Conservation (phyloP, 2,888 invertebrate species). For the Acleris literana region DNA sequence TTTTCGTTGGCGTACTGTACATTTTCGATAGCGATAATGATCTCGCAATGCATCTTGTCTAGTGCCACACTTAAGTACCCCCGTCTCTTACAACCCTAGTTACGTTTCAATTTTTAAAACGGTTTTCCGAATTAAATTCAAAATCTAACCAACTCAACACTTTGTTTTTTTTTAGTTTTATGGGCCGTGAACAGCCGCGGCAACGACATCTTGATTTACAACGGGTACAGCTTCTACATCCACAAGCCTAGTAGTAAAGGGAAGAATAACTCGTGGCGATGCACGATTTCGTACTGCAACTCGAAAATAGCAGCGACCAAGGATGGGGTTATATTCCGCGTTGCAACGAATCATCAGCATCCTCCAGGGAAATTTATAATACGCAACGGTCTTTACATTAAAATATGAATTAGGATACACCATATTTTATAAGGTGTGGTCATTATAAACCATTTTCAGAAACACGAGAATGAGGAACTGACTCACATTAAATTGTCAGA, state of each 20-base stretch:
- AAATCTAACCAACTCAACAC: too few species aligned
- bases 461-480: too few species aligned
- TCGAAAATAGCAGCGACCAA: constrained; percentile 3
- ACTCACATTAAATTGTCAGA: too few species aligned
- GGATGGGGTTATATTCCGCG: background rate
- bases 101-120: too few species aligned
- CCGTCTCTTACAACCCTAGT: too few species aligned
- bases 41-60: too few species aligned
- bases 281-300: constrained; percentile 5
- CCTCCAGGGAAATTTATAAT: constrained; percentile 5
- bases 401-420: background rate
- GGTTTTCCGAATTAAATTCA: too few species aligned
- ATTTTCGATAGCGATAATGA: too few species aligned
- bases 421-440: too few species aligned
- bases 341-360: background rate
- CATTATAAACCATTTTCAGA: too few species aligned
- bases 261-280: constrained; percentile 23
- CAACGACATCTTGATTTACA: constrained; percentile 7
- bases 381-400: constrained; percentile 8
- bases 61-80: too few species aligned
- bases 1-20: too few species aligned
- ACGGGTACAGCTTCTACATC: constrained; percentile 25
- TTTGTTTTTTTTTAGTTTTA: constrained; percentile 34
- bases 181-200: constrained; percentile 38
- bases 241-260: constrained; percentile 25